Base-by-base conservation (phyloP, 2,797 vertebrate species). In the Apodemus agrarius region DNA sequence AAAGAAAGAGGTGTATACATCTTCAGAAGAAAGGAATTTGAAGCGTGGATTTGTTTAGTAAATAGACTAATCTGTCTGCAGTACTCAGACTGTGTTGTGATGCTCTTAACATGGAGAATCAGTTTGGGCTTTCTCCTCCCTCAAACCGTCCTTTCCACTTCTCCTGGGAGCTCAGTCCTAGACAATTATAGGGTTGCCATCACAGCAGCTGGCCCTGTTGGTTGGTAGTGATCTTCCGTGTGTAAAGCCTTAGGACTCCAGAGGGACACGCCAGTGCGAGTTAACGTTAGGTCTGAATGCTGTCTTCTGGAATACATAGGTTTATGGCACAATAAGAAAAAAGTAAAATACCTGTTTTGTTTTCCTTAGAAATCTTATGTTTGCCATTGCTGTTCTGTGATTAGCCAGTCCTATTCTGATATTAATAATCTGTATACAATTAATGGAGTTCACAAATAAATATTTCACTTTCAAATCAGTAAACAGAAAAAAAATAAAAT, bases 181-280 rank as follows among this genome's bases (percentile, higher is more conserved):
- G 93, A 94, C 93, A 90, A 93, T 96, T 95, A 95, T 24, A 57
- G 37, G 69, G 75, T 94, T 97, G 86, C 97, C 85, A 85, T 86
- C 91, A 65, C 86, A 95, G 93, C 83, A 85, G 93, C 96, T 97
- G 97, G 93, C 93, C 86, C 80, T 81, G 93, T 87, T 89, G 17
- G 46, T 24, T 37, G 63, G 93, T 81, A 91, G 89, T 95, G 91
- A 96, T 86, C 94, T 89, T 93, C 61, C 93, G 21, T 34, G 26
- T 24, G 75, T 76, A 96, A 75, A 96, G 92, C 88, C 75, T 52
- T 72, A 78, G 54, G 24, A 85, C 94, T 97, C 96, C 74, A 93
- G 89, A 93, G 95, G 93, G 49, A 85, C 2, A 26, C 0, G 67
- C 34, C 0, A 1, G 22, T 78, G 74, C 40, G 37, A 67, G 69